phyloP scores from a whole-genome alignment of 1,140 invertebrate genomes.

The Pachypsylla venusta region DNA sequence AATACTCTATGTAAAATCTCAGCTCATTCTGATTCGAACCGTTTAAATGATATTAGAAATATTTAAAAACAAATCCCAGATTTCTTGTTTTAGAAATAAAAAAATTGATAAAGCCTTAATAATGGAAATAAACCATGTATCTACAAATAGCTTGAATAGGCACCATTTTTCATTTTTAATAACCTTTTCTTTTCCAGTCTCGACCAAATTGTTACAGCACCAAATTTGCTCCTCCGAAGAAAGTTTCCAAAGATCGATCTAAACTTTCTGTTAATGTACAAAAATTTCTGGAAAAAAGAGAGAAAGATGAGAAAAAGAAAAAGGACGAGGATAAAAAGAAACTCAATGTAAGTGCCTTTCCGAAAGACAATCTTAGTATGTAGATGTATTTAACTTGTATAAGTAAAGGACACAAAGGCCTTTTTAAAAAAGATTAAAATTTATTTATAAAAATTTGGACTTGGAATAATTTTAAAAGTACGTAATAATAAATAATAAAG shows the following conservation, averaged over 20 bases:
- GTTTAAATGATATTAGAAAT: background rate
- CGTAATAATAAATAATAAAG: no score
- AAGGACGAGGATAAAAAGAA: conserved; percentile 33
- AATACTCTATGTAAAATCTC: no score
- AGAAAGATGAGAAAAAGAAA: conserved; percentile 57
- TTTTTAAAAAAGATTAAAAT: no score
- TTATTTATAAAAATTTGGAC: no score
- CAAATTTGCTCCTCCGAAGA: conserved; percentile 65
- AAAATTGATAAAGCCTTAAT: background rate
- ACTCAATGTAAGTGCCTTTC: background rate
- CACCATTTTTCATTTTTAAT: background rate
- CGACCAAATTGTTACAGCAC: conserved; percentile 30
- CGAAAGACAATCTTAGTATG: no score
- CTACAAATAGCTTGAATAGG: background rate
- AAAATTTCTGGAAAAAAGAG: conserved; percentile 63
- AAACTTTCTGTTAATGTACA: conserved; percentile 58
- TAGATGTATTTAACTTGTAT: no score
- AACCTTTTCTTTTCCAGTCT: conserved; percentile 3
- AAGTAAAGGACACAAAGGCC: no score
- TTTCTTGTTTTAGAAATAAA: background rate
- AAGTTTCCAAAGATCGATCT: conserved; percentile 48
- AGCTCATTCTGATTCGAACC: no score
- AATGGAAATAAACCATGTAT: background rate
- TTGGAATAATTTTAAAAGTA: no score
- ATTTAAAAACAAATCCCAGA: background rate